Base-by-base conservation (phyloP, 2,888 invertebrate genomes). In the Patella pellucida region DNA sequence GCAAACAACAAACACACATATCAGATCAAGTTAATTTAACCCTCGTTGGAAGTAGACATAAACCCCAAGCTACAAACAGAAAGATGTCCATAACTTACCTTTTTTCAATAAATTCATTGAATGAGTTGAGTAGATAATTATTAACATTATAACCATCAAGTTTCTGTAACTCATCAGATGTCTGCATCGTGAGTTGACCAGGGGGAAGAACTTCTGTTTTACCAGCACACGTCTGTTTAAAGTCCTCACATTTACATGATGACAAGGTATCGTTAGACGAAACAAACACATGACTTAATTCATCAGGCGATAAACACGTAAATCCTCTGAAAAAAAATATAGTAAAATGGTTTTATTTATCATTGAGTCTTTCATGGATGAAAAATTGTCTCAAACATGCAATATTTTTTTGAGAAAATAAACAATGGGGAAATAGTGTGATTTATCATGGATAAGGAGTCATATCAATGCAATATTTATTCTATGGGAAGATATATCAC, bases 91-190 rank as follows among this genome's bases (percentile, higher is more conserved):
- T 19, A 14, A 56, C 82, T 71, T 72, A 87, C 81, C 87, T 81
- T 67, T 78, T 75, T 23, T 87, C 85, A 31, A 83, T 78, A 76
- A 85, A 86, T 2, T 83, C 79, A n/a, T 82, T 71, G 69, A 85
- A 86, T 54, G 88, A 89, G 19, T 85, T 79, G 1, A 90, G 77
- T 4, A 91, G 81, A 78, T 89, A 91, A 5, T 84, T 74, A 9
- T 84, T 78, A 16, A 87, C 79, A 70, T 87, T 78, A 14, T 82
- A 77, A 23, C 77, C 78, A 14, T 79, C 75, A n/a, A 89, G 74
- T 73, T 89, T 81, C 74, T 86, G 87, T 15, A 90, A 62, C 14
- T 82, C 82, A 67, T 88, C 85, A 7, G 82, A 81, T 14, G 85
- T 83, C 23, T 78, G 79, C 2, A 83, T 83, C 0, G 52, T 69